A percentile compares a stretch with the other conserved stretches of the same genome.
phyloP scores from a whole-genome alignment of 2,888 invertebrate species.

The Ophion ellenae region DNA sequence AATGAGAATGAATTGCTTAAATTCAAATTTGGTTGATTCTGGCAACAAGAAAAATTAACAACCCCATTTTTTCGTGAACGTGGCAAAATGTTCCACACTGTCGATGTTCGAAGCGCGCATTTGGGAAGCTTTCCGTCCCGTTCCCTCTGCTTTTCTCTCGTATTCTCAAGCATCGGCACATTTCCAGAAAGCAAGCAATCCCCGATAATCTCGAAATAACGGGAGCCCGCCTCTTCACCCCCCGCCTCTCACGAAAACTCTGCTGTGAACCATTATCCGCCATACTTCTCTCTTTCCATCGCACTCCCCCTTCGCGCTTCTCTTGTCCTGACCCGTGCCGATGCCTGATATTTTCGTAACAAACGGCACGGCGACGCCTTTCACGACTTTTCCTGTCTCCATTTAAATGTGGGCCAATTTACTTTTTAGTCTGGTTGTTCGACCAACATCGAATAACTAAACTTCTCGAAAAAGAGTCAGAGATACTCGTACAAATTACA shows the following conservation, averaged over 20 bases:
- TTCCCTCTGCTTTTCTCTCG: conserved; percentile 4
- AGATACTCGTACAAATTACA: no score
- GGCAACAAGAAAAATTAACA: no score
- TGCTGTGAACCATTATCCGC: conserved; percentile 63
- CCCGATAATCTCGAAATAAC: conserved; percentile 81
- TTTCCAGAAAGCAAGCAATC: conserved; percentile 79
- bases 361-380: conserved; percentile 58
- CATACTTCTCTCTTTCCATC: conserved; percentile 35
- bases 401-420: conserved; percentile 39
- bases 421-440: not conserved
- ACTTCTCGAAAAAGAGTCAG: not conserved
- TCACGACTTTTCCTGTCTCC: conserved; percentile 65
- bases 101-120: not conserved
- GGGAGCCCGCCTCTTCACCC: conserved; percentile 67
- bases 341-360: conserved; percentile 78
- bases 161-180: conserved; percentile 71
- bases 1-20: no score
- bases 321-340: conserved; percentile 53
- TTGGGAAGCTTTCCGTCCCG: not conserved
- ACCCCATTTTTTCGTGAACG: not conserved
- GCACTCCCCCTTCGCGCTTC: conserved; percentile 12
- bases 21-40: no score
- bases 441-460: not conserved
- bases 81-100: not conserved
- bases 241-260: conserved; percentile 45